These are phyloP conservation scores for Nomada hirtipes DNA, from an alignment of 2,888 invertebrate species.

Conservation along the genomic window DNA sequence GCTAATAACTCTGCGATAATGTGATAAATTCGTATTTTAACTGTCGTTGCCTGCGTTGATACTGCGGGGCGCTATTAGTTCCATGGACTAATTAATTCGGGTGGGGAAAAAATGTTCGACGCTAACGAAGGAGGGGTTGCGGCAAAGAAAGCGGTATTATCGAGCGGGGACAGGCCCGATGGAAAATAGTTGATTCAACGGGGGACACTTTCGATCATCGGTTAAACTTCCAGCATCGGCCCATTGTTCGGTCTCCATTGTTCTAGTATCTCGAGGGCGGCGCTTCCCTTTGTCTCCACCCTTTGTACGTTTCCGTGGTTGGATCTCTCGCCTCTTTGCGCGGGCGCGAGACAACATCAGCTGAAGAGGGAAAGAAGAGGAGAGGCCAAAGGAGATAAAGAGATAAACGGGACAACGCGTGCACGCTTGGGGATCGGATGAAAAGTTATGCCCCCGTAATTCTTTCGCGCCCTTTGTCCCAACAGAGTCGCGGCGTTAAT, in stretches of 20 bases:
- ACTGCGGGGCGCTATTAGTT: constrained; percentile 51
- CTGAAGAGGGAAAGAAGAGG: constrained; percentile 52
- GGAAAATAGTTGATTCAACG: constrained; percentile 66
- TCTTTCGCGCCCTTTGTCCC: constrained; percentile 58
- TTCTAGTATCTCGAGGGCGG: constrained; percentile 83
- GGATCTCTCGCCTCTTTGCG: constrained; percentile 78
- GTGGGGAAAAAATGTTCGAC: constrained; percentile 11
- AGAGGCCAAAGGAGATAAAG: constrained; percentile 31
- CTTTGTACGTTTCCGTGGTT: constrained; percentile 81
- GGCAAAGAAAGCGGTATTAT: constrained; percentile 54
- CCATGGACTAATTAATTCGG: constrained; percentile 60
- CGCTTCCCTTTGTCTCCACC: constrained; percentile 84
- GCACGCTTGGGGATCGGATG: constrained; percentile 58
- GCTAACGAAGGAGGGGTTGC: constrained; percentile 13
- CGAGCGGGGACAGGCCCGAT: constrained; percentile 52
- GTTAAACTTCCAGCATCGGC: constrained; percentile 78
- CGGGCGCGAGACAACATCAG: constrained; percentile 70
- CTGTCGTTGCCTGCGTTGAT: constrained; percentile 7
- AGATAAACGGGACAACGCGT: constrained; percentile 51
- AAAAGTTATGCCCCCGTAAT: constrained; percentile 67
- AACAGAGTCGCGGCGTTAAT: constrained; percentile 27
- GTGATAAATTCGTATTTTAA: constrained; percentile 24
- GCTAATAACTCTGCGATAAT: not conserved
- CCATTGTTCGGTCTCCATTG: constrained; percentile 82
- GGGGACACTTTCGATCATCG: constrained; percentile 75